Evolutionary conservation across 1,140 invertebrate genomes (phyloP).

Genomic region (Drosophila guanche): DNA sequence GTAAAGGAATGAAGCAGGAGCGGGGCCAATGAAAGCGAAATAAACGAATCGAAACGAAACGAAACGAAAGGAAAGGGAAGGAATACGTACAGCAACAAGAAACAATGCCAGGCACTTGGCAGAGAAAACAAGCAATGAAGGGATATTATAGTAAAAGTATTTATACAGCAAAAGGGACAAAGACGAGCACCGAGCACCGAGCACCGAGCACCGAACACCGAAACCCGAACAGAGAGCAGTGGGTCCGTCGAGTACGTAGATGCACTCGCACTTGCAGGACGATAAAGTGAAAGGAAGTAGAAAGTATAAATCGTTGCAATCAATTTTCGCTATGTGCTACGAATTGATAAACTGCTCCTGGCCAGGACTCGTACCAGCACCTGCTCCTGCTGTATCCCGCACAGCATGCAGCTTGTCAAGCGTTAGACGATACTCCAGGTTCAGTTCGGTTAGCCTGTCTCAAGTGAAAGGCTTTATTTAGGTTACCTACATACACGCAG

Average conservation of each 20-base stretch:
- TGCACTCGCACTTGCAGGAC: conserved; percentile 48
- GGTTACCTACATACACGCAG: conserved; percentile 47
- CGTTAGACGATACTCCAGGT: conserved; percentile 45
- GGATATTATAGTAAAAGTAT: conserved; percentile 82
- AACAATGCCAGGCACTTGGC: conserved; percentile 74
- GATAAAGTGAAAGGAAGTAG: conserved; percentile 82
- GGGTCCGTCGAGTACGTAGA: conserved; percentile 35
- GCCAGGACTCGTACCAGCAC: background rate
- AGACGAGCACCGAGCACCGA: conserved; percentile 20
- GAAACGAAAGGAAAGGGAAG: conserved; percentile 35
- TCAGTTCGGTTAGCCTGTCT: conserved; percentile 32
- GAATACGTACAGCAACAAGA: conserved; percentile 52
- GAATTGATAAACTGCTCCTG: conserved; percentile 78
- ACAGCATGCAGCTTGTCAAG: conserved; percentile 9
- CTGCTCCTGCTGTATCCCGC: conserved; percentile 6
- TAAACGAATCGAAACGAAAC: conserved; percentile 46
- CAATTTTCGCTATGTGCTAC: conserved; percentile 80
- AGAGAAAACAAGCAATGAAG: conserved; percentile 79
- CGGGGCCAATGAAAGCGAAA: conserved; percentile 72
- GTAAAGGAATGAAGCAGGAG: conserved; percentile 31
- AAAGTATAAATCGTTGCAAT: conserved; percentile 82
- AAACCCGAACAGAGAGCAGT: conserved; percentile 1
- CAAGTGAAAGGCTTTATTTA: conserved; percentile 56
- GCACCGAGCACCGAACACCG: conserved; percentile 3
- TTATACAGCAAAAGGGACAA: conserved; percentile 70